Conservation (phyloP, 1,140 invertebrate genomes). For the Drosophila simulans region DNA sequence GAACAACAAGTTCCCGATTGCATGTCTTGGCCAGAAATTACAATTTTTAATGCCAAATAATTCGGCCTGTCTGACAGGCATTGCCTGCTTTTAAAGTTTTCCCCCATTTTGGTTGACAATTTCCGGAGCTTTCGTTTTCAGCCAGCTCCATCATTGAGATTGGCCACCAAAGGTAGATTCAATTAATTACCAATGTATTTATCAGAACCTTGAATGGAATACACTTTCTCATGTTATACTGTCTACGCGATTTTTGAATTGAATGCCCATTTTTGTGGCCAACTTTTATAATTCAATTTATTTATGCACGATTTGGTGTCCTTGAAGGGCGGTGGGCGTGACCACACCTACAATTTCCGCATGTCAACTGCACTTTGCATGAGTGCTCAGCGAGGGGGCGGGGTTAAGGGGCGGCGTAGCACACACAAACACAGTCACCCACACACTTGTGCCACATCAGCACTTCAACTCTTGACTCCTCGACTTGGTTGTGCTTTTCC, state of each 20-base stretch:
- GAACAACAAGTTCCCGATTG: conserved; percentile 43
- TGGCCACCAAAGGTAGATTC: neutral
- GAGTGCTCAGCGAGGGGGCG: conserved; percentile 53
- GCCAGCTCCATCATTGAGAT: too few species aligned
- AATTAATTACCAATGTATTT: neutral
- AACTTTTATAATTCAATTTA: conserved; percentile 8
- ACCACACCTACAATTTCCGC: conserved; percentile 76
- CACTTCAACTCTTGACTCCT: conserved; percentile 44
- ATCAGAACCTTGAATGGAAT: neutral
- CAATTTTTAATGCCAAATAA: conserved; percentile 44
- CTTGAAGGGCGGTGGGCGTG: conserved; percentile 10
- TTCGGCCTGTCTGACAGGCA: conserved; percentile 25
- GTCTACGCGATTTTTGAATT: neutral
- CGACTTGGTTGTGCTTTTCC: conserved; percentile 61
- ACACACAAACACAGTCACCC: neutral
- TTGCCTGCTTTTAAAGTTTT: neutral
- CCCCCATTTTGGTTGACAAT: neutral
- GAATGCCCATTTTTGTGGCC: neutral
- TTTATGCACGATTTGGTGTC: conserved; percentile 42
- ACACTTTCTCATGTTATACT: neutral
- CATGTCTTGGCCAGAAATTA: conserved; percentile 53
- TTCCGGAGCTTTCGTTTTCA: conserved; percentile 7
- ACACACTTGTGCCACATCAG: conserved; percentile 40
- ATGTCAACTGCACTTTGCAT: conserved; percentile 81
- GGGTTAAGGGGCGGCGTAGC: conserved; percentile 1